Base-by-base conservation (phyloP, 2,888 invertebrate species). In the Neoascia interrupta region DNA sequence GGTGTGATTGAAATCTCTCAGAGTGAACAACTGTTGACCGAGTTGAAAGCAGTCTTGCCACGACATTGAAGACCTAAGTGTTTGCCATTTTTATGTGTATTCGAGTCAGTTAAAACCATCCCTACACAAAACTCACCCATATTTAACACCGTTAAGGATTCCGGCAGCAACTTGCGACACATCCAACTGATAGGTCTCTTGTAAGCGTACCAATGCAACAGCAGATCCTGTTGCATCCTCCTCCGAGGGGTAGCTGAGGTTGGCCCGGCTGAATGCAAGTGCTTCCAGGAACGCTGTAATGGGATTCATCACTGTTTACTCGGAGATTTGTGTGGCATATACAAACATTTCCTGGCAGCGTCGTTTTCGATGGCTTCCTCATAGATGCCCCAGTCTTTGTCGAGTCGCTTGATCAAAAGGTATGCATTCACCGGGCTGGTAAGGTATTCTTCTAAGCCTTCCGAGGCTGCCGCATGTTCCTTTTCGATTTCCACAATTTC, bases 11-110 rank as follows among this genome's bases (percentile, higher is more conserved):
- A 93, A 96, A 88, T 99, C 98, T 8, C 94, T 94, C 82, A 94
- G 93, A 84, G 95, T 94, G 90, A 98, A 99, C 3, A 97, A 92
- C 81, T 96, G 94, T 73, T 97, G 92, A 2, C 98, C 99, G 10
- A 99, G 91, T 88, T 98, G 97, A 90, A 96, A 99, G 86, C 99
- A 98, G 87, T 99, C 99, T 70, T 95, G 94, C 43, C 97, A 97
- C 87, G 92, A 89, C 90, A 94, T 91, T 69, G 93, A 91, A 0
- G 92, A 89, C 82, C 93, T 92, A 47, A 15, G 16, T 13, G 34
- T 15, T 36, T 15, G 10, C 1, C 4, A 21, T n/a, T 43, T 31
- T 2, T 10, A 26, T 5, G 8, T 26, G 26, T 5, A 26, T n/a
- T 26, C 26, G 8, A 26, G 8, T 26, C 8, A 8, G 26, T 26